phyloP scores from a whole-genome alignment of 2,113 vertebrate species.

The Rousettus leschenaultii region DNA sequence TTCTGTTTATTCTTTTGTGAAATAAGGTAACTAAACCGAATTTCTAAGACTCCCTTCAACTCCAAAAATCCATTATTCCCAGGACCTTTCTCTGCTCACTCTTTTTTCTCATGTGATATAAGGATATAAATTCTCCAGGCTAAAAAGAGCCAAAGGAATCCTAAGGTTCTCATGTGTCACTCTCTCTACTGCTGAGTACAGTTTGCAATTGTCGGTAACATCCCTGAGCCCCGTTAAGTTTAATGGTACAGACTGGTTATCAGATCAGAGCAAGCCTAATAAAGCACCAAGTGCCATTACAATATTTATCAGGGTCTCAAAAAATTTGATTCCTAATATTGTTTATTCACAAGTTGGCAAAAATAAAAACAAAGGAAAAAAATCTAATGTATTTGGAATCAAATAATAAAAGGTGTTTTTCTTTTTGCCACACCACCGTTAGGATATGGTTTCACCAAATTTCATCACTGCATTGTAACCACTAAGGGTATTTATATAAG shows the following conservation, averaged over 20 bases:
- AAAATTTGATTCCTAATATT: neutral
- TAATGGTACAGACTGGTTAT: neutral
- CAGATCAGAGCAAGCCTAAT: neutral
- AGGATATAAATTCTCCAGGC: neutral
- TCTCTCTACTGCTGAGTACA: neutral
- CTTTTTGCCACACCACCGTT: neutral
- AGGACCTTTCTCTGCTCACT: neutral
- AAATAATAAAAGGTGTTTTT: neutral
- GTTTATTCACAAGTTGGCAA: neutral
- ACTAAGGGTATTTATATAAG: neutral
- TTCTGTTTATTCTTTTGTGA: neutral
- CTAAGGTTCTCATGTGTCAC: neutral
- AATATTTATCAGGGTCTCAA: neutral
- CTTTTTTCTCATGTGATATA: neutral
- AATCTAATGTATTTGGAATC: neutral
- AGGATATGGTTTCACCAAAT: neutral
- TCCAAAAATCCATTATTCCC: neutral
- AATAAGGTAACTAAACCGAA: neutral
- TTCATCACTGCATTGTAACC: neutral
- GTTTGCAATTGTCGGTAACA: neutral
- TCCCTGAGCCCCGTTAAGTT: neutral
- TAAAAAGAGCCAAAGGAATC: neutral
- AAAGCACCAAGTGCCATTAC: neutral
- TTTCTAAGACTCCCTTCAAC: slow-evolving; percentile 15
- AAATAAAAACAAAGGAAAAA: neutral